Percentiles rank a stretch among this genome's conserved stretches.
These are phyloP conservation scores for Opisthograptis luteolata DNA, from an alignment of 2,888 invertebrate species.

Conservation along the genomic window DNA sequence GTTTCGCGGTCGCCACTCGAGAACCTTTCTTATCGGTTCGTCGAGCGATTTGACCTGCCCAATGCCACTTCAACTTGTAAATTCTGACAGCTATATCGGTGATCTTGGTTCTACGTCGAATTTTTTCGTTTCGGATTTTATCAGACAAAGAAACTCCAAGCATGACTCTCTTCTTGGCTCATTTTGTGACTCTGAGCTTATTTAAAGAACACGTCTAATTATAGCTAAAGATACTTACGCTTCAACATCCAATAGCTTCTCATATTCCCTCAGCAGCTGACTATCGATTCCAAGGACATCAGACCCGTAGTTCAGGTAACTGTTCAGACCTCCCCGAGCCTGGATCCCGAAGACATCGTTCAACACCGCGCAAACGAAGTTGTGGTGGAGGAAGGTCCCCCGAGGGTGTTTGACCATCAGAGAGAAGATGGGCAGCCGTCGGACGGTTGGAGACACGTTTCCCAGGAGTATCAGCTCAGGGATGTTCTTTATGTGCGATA, in stretches of 20 bases:
- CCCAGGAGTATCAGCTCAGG: slow-evolving; percentile 92
- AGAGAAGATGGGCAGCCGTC: slow-evolving; percentile 92
- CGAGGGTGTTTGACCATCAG: slow-evolving; percentile 92
- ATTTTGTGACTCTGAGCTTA: no score
- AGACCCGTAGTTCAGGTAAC: slow-evolving; percentile 93
- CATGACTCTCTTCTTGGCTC: no score
- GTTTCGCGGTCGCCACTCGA: no score
- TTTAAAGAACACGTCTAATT: not conserved
- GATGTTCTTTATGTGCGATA: slow-evolving; percentile 90
- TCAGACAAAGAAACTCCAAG: no score
- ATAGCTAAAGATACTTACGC: slow-evolving; percentile 57
- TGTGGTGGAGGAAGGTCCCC: slow-evolving; percentile 94
- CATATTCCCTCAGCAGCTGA: slow-evolving; percentile 89
- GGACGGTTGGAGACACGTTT: slow-evolving; percentile 86
- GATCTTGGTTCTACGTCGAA: no score
- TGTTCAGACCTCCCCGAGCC: slow-evolving; percentile 90
- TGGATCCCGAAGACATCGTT: slow-evolving; percentile 97
- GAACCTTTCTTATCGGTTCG: no score
- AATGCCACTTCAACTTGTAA: no score
- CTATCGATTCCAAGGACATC: slow-evolving; percentile 93
- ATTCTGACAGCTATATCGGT: no score
- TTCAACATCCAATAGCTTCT: slow-evolving; percentile 83
- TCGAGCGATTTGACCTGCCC: no score
- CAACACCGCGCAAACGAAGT: slow-evolving; percentile 92
- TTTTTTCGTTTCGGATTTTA: no score